Base-by-base conservation (phyloP, 2,888 invertebrate genomes). In the Marasmarcha lunaedactyla region DNA sequence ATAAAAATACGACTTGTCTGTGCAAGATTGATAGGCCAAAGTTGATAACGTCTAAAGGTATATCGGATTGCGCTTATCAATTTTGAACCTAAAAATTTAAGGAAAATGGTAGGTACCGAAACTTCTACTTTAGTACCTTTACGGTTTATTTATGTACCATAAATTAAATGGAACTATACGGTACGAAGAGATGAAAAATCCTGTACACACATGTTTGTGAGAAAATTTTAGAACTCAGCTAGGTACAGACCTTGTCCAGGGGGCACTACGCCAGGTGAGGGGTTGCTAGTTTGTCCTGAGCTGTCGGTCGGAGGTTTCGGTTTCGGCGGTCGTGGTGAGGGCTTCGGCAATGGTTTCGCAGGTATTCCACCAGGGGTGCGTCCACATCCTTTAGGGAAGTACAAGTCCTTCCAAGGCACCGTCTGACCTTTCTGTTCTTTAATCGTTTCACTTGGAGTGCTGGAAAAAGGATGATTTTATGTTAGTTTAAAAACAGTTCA, bases 371-470 rank as follows among this genome's bases (percentile, higher is more conserved):
- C 81, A 0, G 81, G 81, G 1, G 79, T 85, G 39, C 85, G 86
- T 25, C 89, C 89, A 59, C 92, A 92, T 37, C 89, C 89, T 51
- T 88, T 86, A 4, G 92, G 92, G 69, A 92, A 91, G 59, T 88
- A 88, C 11, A 91, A 67, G 48, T 90, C 85, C 35, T 85, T 67
- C 90, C 91, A 92, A 20, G 87, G 84, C 5, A 89, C 84, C 13
- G 85, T 59, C 33, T 85, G 76, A 36, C 90, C 90, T 33, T 62
- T 65, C 33, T 59, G 57, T 35, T 52, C 54, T 35, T 60, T 56
- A 13, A 46, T 50, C n/a, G 64, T 57, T 46, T 61, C 54, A 42
- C 57, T 59, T 26, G 52, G 52, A 11, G 59, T 49, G 34, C 70
- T 70, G 54, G 7, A 46, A 48, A 33, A 4, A 10, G 41, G 11